A percentile compares a stretch with the other conserved stretches of the same genome.
Evolutionary conservation across 2,113 vertebrate species (phyloP).

Genomic region (Gymnocephalus cernua): DNA sequence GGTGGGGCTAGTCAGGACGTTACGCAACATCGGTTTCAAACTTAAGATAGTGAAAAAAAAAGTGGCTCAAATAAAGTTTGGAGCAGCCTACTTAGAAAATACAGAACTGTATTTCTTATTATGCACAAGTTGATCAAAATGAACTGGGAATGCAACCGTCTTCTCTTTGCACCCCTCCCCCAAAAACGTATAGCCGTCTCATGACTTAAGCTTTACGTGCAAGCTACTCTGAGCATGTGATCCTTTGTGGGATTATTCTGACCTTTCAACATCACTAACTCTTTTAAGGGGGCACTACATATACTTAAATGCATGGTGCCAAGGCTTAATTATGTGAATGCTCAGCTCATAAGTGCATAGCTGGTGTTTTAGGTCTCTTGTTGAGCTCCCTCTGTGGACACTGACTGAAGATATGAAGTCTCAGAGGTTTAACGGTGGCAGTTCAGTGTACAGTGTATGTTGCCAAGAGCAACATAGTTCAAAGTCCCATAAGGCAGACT

Average conservation of each 20-base stretch:
- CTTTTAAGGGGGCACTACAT: neutral
- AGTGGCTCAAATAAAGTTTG: neutral
- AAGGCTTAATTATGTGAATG: conserved; percentile 6
- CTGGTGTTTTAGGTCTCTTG: conserved; percentile 14
- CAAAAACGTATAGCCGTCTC: neutral
- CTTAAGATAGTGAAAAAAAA: neutral
- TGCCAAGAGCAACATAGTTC: conserved; percentile 5
- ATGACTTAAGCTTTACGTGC: conserved; percentile 21
- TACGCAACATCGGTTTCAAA: neutral
- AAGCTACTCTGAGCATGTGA: conserved; percentile 39
- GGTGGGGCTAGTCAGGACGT: neutral
- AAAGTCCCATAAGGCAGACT: conserved; percentile 12
- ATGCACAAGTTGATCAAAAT: neutral
- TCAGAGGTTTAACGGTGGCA: neutral
- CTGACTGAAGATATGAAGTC: neutral
- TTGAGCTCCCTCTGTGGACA: conserved; percentile 3
- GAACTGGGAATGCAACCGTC: neutral
- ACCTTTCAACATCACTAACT: conserved; percentile 1
- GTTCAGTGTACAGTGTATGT: conserved; percentile 1
- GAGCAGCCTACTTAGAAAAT: neutral
- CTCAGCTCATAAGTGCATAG: conserved; percentile 19
- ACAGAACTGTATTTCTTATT: neutral
- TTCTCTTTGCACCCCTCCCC: neutral
- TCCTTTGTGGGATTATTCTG: conserved; percentile 7
- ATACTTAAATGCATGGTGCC: neutral